Evolutionary conservation across 64 coral and sea anemone genomes (phyloP), one percentile per base, ranked within the genome.

Genomic region (Dendronephthya gigantea): DNA sequence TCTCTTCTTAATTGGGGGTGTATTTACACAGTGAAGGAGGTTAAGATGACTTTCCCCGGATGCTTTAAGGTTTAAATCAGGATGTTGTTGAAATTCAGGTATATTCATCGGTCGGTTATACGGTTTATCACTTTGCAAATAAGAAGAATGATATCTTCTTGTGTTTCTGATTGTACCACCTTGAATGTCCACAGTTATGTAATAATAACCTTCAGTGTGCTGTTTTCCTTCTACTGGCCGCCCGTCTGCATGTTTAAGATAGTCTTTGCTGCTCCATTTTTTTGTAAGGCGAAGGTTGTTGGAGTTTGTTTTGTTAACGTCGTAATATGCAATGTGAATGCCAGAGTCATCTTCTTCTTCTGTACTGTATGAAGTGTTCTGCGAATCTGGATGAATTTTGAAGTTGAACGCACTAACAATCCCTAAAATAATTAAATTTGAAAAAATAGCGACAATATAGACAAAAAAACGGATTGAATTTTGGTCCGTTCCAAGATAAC

Each of bases 321-420:
- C 85, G 83, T 96, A 96, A 4, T 35, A 85, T 32, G 94, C 43
- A 35, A 37, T 76, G 48, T 90, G 92, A 12, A 96, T 84, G 5
- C 94, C 94, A 2, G 94, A 96, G 69, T 96, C 94, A 41, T 96
- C 94, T 33, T 90, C 85, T 81, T 96, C 94, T 86, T 86, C 35
- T 9, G 84, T 85, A 25, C 22, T n/a, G 38, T 83, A 88, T 2
- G 23, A 55, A 12, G 17, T 83, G 28, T 9, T 33, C 2, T 37
- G 52, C 30, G 75, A 37, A 17, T 72, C 74, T 28, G 59, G 49
- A 19, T 88, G 82, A 22, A 92, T 55, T 17, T 88, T 83, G 9
- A 96, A 12, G 32, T 96, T 88, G 49, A 96, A 92, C 38, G 88
- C 85, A 27, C 88, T 90, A 27, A 83, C 86, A 47, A 96, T 90